Base-by-base conservation (phyloP, 1,140 invertebrate species). In the Drosophila auraria region DNA sequence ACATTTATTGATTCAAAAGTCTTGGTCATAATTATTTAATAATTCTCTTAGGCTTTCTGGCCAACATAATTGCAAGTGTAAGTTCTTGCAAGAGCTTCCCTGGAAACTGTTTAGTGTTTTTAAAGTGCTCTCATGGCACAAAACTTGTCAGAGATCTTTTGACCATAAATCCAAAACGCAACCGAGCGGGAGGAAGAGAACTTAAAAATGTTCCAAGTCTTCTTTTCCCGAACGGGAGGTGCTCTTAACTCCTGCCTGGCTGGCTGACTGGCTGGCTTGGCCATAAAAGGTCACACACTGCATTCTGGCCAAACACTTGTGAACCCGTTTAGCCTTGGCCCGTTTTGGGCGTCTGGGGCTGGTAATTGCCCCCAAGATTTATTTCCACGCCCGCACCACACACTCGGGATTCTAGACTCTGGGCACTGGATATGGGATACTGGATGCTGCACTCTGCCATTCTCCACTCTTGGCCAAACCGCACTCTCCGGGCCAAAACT, bases 341-440 rank as follows among this genome's bases (percentile, higher is more conserved):
- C 60, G 75, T 78, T 83, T 83, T 68, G 59, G 56, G 49, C 53
- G 61, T 72, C 80, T 71, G 63, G 25, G 62, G 50, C 74, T 79
- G 80, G 71, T 87, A 83, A 83, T 87, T 87, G 80, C 79, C 57
- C 73, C 63, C 58, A 91, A 91, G 87, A 91, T 91, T 91, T 91
- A 91, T 91, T 91, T 91, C 71, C 74, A 87, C 87, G 78, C 83
- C 83, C 87, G 61, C 86, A 63, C 79, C 62, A 68, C 40, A 53
- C 20, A 53, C 38, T 70, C 36, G 40, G 40, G 49, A 66, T 36
- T n/a, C 61, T 50, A 40, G 62, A 27, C 12, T 27, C 38, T 27
- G 20, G 25, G 27, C 45, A 44, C 25, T 40, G 44, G 40, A 9
- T 40, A 15, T 11, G 11, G 42, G 50, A 53, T 51, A 8, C 14